Conservation (phyloP, 2,797 vertebrate species). For the Limnodromus scolopaceus region DNA sequence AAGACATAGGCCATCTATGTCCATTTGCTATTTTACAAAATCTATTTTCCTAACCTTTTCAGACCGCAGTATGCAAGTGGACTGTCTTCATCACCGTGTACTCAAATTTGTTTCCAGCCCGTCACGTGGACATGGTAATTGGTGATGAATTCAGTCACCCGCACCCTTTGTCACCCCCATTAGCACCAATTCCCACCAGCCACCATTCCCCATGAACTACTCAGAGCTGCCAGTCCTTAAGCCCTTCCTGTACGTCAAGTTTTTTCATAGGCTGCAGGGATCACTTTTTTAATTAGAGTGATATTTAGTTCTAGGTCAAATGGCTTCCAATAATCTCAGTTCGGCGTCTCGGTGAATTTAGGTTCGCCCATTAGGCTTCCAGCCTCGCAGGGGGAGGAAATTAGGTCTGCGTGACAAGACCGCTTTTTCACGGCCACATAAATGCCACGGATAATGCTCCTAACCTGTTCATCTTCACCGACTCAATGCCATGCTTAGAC, state of each 20-base stretch:
- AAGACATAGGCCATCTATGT: no score
- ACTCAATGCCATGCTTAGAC: accelerated
- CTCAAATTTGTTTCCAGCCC: not conserved
- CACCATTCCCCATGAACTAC: not conserved
- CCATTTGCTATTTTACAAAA: not conserved
- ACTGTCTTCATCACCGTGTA: accelerated
- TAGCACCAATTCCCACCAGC: not conserved
- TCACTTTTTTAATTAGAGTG: not conserved
- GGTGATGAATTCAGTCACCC: not conserved
- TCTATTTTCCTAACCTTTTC: not conserved
- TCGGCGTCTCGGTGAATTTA: not conserved
- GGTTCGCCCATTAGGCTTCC: not conserved
- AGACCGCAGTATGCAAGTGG: accelerated
- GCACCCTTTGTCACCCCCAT: not conserved
- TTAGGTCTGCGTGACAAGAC: not conserved
- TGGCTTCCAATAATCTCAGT: not conserved
- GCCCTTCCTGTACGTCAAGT: accelerated
- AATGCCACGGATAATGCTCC: not conserved
- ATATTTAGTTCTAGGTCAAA: not conserved
- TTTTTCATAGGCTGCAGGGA: not conserved
- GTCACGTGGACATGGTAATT: accelerated
- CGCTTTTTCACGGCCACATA: not conserved
- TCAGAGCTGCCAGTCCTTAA: not conserved
- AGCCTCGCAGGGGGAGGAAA: accelerated
- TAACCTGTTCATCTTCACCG: not conserved